Evolutionary conservation across 37 sponge, comb jelly and placozoan species (phyloP), one percentile per base, ranked within the genome.

Genomic region (Halisarca cf. caerulea): DNA sequence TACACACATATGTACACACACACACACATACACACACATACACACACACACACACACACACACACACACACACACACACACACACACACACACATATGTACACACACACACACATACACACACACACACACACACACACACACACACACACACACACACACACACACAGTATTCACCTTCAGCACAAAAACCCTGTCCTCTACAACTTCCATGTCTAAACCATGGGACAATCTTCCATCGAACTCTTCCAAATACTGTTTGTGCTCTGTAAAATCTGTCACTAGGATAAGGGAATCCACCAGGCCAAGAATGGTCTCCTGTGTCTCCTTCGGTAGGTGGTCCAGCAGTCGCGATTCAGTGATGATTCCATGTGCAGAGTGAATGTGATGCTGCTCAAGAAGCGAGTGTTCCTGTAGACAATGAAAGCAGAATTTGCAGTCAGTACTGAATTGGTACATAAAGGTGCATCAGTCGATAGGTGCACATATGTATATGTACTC

Each of bases 261-360:
- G 25, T 83, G 84, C 33, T 83, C 73, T 9, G 62, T 71, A 54
- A 83, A 70, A 58, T 83, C 84, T 42, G 84, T 83, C 25, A 53
- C 72, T 17, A 83, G 84, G 17, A 83, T 70, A n/a, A 83, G 74
- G 4, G 25, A 23, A 0, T 41, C 44, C 51, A 83, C 70, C 33
- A 83, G 44, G 11, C 43, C 35, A 9, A 70, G 37, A 15, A 83
- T 70, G 20, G 43, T 70, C 20, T 71, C 51, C 55, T 47, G 41
- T 58, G 38, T 51, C 17, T 70, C 84, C 1, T 6, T 58, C 8
- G 42, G 40, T 0, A 83, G 84, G 59, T 70, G 72, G 44, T 83
- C 47, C 54, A 83, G 43, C 2, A 83, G 72, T 0, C 58, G 30
- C 0, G 84, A 69, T 45, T 44, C 45, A 1, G 27, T 25, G 72